These are phyloP conservation scores for Aplocera efformata DNA, from an alignment of 2,888 invertebrate genomes.

Conservation along the genomic window DNA sequence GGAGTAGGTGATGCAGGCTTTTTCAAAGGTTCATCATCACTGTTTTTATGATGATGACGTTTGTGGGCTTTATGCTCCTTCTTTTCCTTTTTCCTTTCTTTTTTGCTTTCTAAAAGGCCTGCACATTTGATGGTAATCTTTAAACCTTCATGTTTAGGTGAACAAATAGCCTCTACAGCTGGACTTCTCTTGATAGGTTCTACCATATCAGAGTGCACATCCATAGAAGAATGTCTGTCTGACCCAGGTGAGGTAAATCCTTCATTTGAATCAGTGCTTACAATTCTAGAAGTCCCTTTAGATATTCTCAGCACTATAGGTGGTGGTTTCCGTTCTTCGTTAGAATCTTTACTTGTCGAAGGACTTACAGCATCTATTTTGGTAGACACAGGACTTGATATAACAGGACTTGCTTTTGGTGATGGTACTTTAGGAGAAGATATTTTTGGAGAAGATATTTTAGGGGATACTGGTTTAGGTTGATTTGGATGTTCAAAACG, in stretches of 20 bases:
- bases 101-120: constrained; percentile 60
- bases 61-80: constrained; percentile 79
- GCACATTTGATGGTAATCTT: constrained; percentile 77
- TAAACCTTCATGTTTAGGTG: constrained; percentile 74
- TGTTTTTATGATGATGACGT: constrained; percentile 69
- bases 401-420: constrained; percentile 70
- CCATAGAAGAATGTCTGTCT: constrained; percentile 73
- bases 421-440: constrained; percentile 56
- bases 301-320: constrained; percentile 94
- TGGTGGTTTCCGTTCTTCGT: constrained; percentile 82
- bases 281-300: constrained; percentile 84
- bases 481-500: constrained; percentile 52
- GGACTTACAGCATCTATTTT: constrained; percentile 69
- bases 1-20: constrained; percentile 74
- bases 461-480: constrained; percentile 38
- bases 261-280: constrained; percentile 84
- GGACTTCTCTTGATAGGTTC: constrained; percentile 65
- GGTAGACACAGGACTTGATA: constrained; percentile 58
- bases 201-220: constrained; percentile 66
- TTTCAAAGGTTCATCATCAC: constrained; percentile 59
- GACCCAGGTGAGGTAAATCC: constrained; percentile 78
- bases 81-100: constrained; percentile 71
- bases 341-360: constrained; percentile 69
- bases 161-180: constrained; percentile 67
- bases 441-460: constrained; percentile 31